These are phyloP conservation scores for Limnephilus marmoratus DNA, from an alignment of 2,888 invertebrate species.

Conservation along the genomic window DNA sequence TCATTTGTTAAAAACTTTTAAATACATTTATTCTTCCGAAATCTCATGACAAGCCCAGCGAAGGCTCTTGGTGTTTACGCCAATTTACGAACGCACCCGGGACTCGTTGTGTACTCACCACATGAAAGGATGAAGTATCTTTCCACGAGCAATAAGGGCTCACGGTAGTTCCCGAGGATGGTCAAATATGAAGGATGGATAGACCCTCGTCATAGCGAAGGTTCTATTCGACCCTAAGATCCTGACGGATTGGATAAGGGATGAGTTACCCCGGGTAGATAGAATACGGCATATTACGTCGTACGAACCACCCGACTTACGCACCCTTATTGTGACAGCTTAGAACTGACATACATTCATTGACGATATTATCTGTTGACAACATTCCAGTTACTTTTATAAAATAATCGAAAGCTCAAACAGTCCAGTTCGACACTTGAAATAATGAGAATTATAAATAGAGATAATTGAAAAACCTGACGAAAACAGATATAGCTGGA, in stretches of 20 bases:
- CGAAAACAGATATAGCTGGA: no score
- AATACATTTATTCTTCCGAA: not conserved
- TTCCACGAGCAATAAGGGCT: not conserved
- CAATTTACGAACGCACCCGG: not conserved
- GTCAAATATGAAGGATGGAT: not conserved
- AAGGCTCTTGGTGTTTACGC: not conserved
- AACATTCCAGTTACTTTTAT: not conserved
- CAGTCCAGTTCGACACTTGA: not conserved
- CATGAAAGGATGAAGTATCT: not conserved
- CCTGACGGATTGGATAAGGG: slow-evolving; percentile 16
- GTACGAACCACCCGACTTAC: not conserved
- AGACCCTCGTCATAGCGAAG: slow-evolving; percentile 23
- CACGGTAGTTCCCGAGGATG: not conserved
- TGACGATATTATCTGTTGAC: not conserved
- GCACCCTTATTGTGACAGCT: not conserved
- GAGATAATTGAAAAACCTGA: not conserved
- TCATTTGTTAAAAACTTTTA: not conserved
- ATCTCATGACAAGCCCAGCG: not conserved
- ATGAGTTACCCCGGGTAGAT: not conserved
- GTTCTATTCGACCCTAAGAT: slow-evolving; percentile 20
- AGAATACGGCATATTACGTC: not conserved
- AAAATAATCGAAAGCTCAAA: not conserved
- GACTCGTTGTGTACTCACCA: not conserved
- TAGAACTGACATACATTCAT: not conserved
- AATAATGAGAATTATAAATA: not conserved